Evolutionary conservation across 1,140 invertebrate species (phyloP), one percentile per base, ranked within the genome.

Genomic region (Ostrea denselamellosa): DNA sequence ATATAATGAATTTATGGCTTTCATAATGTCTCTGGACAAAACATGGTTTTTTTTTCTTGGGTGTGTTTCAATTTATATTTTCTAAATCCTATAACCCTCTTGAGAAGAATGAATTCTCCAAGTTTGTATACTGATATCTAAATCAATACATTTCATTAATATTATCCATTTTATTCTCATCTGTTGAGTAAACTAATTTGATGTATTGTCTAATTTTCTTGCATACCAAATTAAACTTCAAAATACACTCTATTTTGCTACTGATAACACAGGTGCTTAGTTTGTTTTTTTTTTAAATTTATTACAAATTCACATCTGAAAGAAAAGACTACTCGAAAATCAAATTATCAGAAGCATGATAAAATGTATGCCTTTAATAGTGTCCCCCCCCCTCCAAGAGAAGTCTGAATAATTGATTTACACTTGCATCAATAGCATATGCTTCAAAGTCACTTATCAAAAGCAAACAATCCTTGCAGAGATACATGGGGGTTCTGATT

Each of bases 371-470:
- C 68, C 68, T 77, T 77, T 77, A 77, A 77, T 28, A 77, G 68
- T 77, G 68, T 77, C 68, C 68, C 68, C 25, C 68, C 25, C 68
- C 68, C 68, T 8, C 68, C 25, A 25, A 77, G 28, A 34, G 25
- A 44, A 25, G 68, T 34, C 68, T 77, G 68, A 77, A 77, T 28
- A 77, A 77, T 77, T 77, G 68, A 77, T 77, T 77, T 77, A 77
- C 25, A 25, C 68, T 25, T 77, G 68, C 68, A 77, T 77, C 68
- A 77, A 77, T 77, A 12, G 68, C 68, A 34, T n/a, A 25, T 8
- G 68, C 68, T 77, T 77, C 68, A 77, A 77, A 77, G 68, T 77
- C 68, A 77, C 68, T 77, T 77, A 77, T 77, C 68, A 77, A 28
- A 34, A 28, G 68, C 68, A 77, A 77, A 77, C 68, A 77, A 25